phyloP scores from a whole-genome alignment of 2,888 invertebrate genomes.

The Lomographa bimaculata region DNA sequence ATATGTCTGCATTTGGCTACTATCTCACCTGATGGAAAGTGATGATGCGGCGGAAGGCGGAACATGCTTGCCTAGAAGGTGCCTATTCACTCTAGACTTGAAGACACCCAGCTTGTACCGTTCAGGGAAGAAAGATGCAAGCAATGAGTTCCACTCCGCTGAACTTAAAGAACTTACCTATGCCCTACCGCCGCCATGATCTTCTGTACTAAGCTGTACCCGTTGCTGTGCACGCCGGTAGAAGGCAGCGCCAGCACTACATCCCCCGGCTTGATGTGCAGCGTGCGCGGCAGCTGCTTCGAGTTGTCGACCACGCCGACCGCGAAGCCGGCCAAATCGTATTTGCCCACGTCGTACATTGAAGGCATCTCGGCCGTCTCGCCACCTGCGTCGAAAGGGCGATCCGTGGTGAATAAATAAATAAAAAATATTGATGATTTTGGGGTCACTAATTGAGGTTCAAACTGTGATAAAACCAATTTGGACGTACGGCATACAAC shows the following conservation, averaged over 20 bases:
- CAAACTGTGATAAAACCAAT: no score
- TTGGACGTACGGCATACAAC: no score
- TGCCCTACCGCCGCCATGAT: constrained; percentile 87
- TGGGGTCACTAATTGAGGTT: no score
- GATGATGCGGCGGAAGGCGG: no score
- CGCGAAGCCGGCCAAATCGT: constrained; percentile 98
- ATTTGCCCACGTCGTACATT: constrained; percentile 93
- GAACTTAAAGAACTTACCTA: no score
- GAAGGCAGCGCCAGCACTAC: constrained; percentile 94
- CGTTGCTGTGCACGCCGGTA: constrained; percentile 97
- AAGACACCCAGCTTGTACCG: no score
- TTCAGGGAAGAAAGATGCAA: no score
- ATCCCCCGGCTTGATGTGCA: constrained; percentile 89
- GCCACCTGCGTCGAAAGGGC: constrained; percentile 86
- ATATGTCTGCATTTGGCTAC: no score
- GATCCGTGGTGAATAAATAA: neutral
- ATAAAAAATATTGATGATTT: neutral
- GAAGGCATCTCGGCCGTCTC: constrained; percentile 99
- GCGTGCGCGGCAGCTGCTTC: constrained; percentile 86
- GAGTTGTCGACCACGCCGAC: constrained; percentile 95
- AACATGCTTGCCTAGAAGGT: no score
- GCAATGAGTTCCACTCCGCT: no score
- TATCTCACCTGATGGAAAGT: no score
- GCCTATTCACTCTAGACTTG: no score
- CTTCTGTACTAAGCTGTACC: constrained; percentile 94